These are phyloP conservation scores for Notodonta ziczac DNA, from an alignment of 2,888 invertebrate genomes.

Conservation along the genomic window DNA sequence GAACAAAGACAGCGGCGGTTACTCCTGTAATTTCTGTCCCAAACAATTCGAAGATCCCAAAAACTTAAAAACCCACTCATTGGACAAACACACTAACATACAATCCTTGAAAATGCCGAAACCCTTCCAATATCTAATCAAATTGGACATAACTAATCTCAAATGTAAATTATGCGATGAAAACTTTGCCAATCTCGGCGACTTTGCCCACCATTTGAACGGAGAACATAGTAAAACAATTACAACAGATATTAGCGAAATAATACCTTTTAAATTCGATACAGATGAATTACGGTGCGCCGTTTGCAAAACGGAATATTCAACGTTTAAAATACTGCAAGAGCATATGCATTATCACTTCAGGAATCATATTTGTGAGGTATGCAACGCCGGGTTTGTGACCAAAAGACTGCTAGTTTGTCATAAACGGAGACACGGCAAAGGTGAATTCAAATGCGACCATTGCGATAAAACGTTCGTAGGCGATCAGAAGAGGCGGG, in stretches of 20 bases:
- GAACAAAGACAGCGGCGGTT: slow-evolving; percentile 37
- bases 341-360: slow-evolving; percentile 53
- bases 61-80: slow-evolving; percentile 46
- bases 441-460: slow-evolving; percentile 64
- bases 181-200: slow-evolving; percentile 16
- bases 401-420: slow-evolving; percentile 31
- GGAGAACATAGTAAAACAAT: slow-evolving; percentile 23
- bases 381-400: slow-evolving; percentile 45
- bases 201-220: slow-evolving; percentile 27
- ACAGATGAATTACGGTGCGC: slow-evolving; percentile 28
- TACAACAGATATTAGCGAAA: slow-evolving; percentile 30
- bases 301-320: slow-evolving; percentile 38
- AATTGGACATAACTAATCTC: slow-evolving; percentile 51
- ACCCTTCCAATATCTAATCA: slow-evolving; percentile 38
- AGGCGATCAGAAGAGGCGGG: slow-evolving; percentile 42
- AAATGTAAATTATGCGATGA: slow-evolving; percentile 44
- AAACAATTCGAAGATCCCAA: slow-evolving; percentile 38
- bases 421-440: slow-evolving; percentile 38
- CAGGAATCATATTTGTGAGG: slow-evolving; percentile 45
- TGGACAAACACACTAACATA: slow-evolving; percentile 40
- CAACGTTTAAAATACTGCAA: slow-evolving; percentile 42
- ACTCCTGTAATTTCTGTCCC: slow-evolving; percentile 47
- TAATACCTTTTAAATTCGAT: slow-evolving; percentile 50
- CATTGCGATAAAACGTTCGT: slow-evolving; percentile 68
- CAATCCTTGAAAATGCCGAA: slow-evolving; percentile 34